Evolutionary conservation across 2,888 invertebrate genomes (phyloP).

Genomic region (Blomia tropicalis): DNA sequence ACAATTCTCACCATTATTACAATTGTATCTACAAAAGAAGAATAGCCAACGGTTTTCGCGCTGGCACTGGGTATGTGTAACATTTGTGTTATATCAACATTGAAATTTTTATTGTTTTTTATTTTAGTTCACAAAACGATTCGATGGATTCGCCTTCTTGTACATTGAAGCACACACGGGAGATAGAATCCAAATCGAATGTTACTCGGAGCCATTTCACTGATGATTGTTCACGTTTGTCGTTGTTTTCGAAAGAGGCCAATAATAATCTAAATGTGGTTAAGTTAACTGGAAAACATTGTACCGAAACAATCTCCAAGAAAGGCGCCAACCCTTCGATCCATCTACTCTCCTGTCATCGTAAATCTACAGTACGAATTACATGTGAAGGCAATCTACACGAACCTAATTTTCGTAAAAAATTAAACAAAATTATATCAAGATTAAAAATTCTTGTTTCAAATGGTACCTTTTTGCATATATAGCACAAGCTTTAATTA

Average conservation of each 20-base stretch:
- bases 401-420: constrained; percentile 68
- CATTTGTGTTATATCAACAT: neutral
- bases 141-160: neutral
- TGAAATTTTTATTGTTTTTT: neutral
- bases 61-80: neutral
- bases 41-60: neutral
- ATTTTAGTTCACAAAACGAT: too few species aligned
- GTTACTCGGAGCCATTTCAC: too few species aligned
- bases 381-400: constrained; percentile 78
- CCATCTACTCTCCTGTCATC: too few species aligned
- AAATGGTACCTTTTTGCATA: constrained; percentile 49
- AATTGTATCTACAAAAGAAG: too few species aligned
- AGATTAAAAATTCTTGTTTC: constrained; percentile 60
- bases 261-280: too few species aligned
- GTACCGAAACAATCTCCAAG: too few species aligned
- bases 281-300: too few species aligned
- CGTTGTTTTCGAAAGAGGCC: too few species aligned
- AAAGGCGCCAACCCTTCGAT: too few species aligned
- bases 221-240: neutral
- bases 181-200: neutral
- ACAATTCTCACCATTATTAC: too few species aligned
- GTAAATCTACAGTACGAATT: constrained; percentile 35
- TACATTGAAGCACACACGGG: neutral
- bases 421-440: constrained; percentile 58
- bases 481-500: too few species aligned